Base-by-base conservation (phyloP, 2,888 invertebrate genomes). In the Microplitis manilae region DNA sequence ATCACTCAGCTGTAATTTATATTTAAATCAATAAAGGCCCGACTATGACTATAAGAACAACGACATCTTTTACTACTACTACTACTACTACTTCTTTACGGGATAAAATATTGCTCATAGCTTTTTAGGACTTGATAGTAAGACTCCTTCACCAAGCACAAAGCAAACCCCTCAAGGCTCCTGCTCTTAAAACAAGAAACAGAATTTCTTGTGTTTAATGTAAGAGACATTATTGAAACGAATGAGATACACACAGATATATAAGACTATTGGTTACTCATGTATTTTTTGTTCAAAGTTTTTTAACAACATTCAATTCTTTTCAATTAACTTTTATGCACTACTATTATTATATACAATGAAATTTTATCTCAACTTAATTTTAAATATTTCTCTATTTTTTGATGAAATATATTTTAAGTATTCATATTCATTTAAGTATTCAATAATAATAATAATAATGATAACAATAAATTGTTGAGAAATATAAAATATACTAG, bases 71-170 rank as follows among this genome's bases (percentile, higher is more conserved):
- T 13, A 13, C 50, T 50, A 13, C 20, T 17, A 17, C 17, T 50
- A 50, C 13, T 50, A 50, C 13, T 50, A 4, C 1, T 8, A 50
- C 13, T 13, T 30, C 30, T 30, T 30, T 8, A 50, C 8, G 83
- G n/a, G 79, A 78, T 2, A 81, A 80, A 75, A 80, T 82, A 39
- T 65, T 83, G 9, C 84, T 85, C 0, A 79, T 82, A 17, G 81
- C 83, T 7, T 83, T 85, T 30, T 40, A 38, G 39, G 6, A 64
- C 41, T 69, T 20, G 8, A 50, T 65, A 41, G 40, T 50, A 50
- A 50, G 6, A 50, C 50, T 50, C 50, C 9, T 50, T 50, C 8
- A n/a, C 15, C 15, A 15, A 9, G 39, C 8, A n/a, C 39, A 40
- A 40, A 64, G 64, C 5, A 61, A 40, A 40, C n/a, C 61, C 13